Percentiles rank a stretch among this genome's conserved stretches.
These are phyloP conservation scores for Phorcus lineatus DNA, from an alignment of 2,888 invertebrate species.

Conservation along the genomic window DNA sequence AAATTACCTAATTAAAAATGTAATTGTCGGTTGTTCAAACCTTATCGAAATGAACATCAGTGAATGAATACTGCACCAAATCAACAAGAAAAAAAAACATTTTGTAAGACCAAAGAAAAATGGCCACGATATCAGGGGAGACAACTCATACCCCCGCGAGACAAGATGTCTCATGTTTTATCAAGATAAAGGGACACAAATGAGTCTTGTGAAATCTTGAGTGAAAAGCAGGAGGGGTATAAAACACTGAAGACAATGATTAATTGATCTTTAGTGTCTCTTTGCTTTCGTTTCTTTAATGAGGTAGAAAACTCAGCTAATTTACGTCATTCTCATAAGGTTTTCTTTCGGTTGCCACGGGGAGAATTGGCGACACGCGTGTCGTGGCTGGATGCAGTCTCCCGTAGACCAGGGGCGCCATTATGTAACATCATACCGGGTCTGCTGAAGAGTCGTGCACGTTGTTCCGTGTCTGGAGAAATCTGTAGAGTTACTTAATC, in stretches of 20 bases:
- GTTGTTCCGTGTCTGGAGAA: not conserved
- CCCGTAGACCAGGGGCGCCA: not conserved
- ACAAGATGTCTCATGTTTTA: not conserved
- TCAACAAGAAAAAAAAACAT: too few species aligned
- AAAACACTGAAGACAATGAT: not conserved
- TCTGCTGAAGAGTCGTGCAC: not conserved
- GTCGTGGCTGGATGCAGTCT: not conserved
- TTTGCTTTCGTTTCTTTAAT: not conserved
- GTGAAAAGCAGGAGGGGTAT: not conserved
- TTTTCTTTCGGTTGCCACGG: not conserved
- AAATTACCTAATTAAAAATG: too few species aligned
- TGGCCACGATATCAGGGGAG: too few species aligned
- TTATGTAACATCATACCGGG: not conserved
- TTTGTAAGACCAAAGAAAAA: too few species aligned
- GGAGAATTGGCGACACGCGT: not conserved
- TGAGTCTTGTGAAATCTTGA: not conserved
- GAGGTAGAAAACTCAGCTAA: slow-evolving; percentile 4
- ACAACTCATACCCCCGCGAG: not conserved
- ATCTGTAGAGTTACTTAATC: not conserved
- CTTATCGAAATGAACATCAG: too few species aligned
- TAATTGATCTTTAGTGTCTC: not conserved
- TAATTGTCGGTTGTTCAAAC: too few species aligned
- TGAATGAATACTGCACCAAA: too few species aligned
- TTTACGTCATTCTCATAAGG: not conserved
- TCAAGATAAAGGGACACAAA: not conserved